phyloP scores from a whole-genome alignment of 2,113 vertebrate genomes.

The Jaculus jaculus region DNA sequence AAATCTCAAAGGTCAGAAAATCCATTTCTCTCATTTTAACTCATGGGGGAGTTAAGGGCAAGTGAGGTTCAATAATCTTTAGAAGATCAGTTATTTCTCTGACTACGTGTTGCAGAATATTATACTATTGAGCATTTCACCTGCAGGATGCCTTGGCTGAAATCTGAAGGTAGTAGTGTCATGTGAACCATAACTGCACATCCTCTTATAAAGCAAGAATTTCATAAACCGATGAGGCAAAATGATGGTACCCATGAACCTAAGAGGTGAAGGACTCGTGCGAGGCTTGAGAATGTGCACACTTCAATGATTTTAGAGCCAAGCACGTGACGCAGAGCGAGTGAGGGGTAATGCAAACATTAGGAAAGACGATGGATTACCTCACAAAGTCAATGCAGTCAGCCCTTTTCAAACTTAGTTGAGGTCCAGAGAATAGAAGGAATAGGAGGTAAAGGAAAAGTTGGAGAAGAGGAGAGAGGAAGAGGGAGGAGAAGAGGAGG shows the following conservation, averaged over 20 bases:
- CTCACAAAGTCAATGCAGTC: not conserved
- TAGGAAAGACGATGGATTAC: not conserved
- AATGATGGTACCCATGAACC: not conserved
- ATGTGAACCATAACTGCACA: not conserved
- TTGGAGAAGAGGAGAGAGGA: no score
- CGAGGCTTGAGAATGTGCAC: not conserved
- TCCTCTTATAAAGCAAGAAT: not conserved
- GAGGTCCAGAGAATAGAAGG: not conserved
- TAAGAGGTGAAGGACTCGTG: not conserved
- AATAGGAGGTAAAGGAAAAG: not conserved
- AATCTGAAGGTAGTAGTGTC: not conserved
- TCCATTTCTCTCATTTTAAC: constrained; percentile 14
- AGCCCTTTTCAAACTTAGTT: not conserved
- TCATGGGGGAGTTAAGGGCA: constrained; percentile 44
- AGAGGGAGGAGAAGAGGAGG: not conserved
- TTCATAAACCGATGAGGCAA: not conserved
- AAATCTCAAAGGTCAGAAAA: constrained; percentile 57
- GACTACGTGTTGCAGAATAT: constrained; percentile 1
- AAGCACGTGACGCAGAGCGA: not conserved
- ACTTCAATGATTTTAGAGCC: not conserved
- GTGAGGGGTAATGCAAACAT: not conserved
- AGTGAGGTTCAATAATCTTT: not conserved
- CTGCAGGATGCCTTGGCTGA: not conserved
- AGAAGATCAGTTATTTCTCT: constrained; percentile 21
- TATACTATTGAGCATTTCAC: constrained; percentile 3